Evolutionary conservation across 2,888 invertebrate species (phyloP).

Genomic region (Lithophane leautieri): DNA sequence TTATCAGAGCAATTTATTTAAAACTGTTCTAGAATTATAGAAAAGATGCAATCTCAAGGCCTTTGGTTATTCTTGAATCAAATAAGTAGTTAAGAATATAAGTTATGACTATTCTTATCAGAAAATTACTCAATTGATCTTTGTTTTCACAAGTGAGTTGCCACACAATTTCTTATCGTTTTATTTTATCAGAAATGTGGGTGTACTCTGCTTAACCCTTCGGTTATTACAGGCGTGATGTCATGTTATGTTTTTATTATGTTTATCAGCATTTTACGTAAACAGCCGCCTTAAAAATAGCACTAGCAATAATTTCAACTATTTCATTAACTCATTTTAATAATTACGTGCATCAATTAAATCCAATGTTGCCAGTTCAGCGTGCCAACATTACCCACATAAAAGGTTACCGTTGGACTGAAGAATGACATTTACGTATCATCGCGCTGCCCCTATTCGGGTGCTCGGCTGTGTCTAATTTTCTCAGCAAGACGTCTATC

Average conservation of each 20-base stretch:
- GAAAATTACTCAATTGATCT: neutral
- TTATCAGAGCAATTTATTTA: neutral
- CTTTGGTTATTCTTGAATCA: neutral
- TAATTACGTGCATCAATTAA: slow-evolving; percentile 38
- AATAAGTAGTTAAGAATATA: neutral
- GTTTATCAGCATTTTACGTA: neutral
- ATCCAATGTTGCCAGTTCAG: slow-evolving; percentile 24
- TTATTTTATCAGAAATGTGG: neutral
- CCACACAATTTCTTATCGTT: neutral
- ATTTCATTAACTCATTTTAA: slow-evolving; percentile 20
- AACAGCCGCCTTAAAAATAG: neutral
- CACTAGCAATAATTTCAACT: neutral
- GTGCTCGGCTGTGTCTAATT: slow-evolving; percentile 79
- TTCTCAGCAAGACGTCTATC: slow-evolving; percentile 82
- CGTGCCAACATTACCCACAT: slow-evolving; percentile 29
- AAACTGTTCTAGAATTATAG: neutral
- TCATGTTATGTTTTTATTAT: too few species aligned
- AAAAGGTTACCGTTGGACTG: slow-evolving; percentile 63
- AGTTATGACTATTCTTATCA: neutral
- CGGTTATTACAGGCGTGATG: too few species aligned
- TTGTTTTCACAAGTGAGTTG: neutral
- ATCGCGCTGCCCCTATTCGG: slow-evolving; percentile 71
- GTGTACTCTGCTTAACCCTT: too few species aligned
- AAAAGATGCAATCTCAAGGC: neutral
- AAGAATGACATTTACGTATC: slow-evolving; percentile 74